Base-by-base conservation (phyloP, 1,140 invertebrate genomes). In the Brachionus asplanchnoidis region DNA sequence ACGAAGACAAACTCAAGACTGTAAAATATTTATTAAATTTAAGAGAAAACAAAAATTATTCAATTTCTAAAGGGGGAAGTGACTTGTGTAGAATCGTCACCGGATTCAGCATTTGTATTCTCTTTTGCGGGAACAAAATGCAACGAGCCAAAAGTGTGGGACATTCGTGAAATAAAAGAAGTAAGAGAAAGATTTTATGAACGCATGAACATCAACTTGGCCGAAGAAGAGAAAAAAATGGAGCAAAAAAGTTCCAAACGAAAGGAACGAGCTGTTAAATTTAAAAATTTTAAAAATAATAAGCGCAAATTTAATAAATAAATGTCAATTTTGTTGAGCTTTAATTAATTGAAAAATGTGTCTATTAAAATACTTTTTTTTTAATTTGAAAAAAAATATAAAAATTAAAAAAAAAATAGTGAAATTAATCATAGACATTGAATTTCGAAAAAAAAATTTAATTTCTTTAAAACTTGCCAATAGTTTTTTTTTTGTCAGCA, bases 111-210 rank as follows among this genome's bases (percentile, higher is more conserved):
- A 65, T 82, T 82, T 46, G 79, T 68, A 26, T 82, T 82, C 60
- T 60, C 79, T 17, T 65, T 82, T 46, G 79, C 36, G 40, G 79
- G 79, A 11, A 17, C 26, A 3, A 82, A 14, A 46, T 20, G 40
- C 17, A 68, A 65, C 3, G 79, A 68, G 11, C 79, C 79, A 32
- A 82, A 20, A 65, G 65, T 82, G 9, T 82, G 79, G 79, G 79
- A 82, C 40, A 68, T 82, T 60, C 50, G 79, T 12, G 79, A 82
- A 36, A 44, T 82, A 20, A 68, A 82, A 42, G 79, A 82, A 68
- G 32, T 44, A 17, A 80, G 50, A 20, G n/a, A 80, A 80, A 60
- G 17, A 60, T 60, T 60, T 20, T 60, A 60, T 9, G 17, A 60
- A 23, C 53, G 53, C n/a, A 60, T 60, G 53, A 60, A 60, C 20